Percentiles rank a stretch among this genome's conserved stretches.
phyloP scores from a whole-genome alignment of 1,140 invertebrate genomes.

The Drosophila saltans region DNA sequence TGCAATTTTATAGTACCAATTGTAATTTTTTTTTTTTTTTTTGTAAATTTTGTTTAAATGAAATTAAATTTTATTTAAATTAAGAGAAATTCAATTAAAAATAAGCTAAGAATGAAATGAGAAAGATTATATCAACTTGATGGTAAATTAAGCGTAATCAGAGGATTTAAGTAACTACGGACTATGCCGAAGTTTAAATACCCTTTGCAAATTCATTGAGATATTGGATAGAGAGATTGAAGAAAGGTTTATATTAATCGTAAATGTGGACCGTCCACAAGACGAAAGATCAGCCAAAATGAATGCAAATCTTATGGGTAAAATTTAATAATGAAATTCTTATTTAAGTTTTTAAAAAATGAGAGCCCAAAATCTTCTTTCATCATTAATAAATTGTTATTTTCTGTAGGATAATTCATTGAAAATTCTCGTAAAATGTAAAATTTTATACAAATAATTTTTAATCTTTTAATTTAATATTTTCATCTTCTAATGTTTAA shows the following conservation, averaged over 20 bases:
- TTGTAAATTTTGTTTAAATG: conserved; percentile 29
- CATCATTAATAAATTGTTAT: too few species aligned
- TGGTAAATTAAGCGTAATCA: not conserved
- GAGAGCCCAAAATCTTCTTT: too few species aligned
- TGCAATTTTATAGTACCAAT: conserved; percentile 82
- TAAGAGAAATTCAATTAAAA: conserved; percentile 17
- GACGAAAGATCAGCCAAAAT: too few species aligned
- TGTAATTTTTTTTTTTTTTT: conserved; percentile 35
- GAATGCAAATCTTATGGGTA: too few species aligned
- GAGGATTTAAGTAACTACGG: conserved; percentile 1
- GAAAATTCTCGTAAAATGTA: too few species aligned
- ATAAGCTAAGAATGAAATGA: not conserved
- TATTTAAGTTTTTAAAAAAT: too few species aligned
- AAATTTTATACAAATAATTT: too few species aligned
- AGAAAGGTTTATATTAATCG: not conserved
- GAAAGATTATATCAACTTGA: conserved; percentile 5
- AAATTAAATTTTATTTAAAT: conserved; percentile 22
- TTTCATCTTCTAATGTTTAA: too few species aligned
- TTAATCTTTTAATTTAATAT: too few species aligned
- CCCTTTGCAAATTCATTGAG: not conserved
- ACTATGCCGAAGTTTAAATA: not conserved
- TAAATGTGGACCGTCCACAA: too few species aligned
- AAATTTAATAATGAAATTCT: too few species aligned
- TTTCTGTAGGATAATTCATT: too few species aligned
- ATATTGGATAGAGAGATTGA: not conserved